These are phyloP conservation scores for Poliocrania exsul DNA, from an alignment of 2,797 vertebrate genomes.

Conservation along the genomic window DNA sequence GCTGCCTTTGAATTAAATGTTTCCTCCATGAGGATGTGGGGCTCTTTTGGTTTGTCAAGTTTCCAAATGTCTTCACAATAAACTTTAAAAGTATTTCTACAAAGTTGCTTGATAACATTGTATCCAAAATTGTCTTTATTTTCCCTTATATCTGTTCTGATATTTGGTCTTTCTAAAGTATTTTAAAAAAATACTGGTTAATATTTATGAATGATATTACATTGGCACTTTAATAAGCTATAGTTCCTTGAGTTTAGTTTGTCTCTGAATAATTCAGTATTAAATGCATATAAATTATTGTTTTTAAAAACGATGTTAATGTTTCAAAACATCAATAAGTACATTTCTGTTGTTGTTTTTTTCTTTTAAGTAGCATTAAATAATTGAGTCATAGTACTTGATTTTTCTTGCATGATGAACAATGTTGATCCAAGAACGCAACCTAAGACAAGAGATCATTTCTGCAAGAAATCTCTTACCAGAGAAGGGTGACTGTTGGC, in stretches of 20 bases:
- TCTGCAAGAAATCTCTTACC: background rate
- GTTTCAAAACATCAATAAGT: background rate
- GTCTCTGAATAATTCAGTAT: background rate
- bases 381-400: background rate
- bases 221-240: background rate
- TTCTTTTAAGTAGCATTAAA: background rate
- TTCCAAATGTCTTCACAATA: background rate
- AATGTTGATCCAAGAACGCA: background rate
- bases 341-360: fast-evolving
- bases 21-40: background rate
- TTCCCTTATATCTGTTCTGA: background rate
- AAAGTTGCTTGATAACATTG: background rate
- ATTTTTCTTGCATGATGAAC: background rate
- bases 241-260: background rate
- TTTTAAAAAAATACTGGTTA: background rate
- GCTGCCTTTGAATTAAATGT: background rate
- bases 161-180: background rate
- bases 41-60: background rate
- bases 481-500: background rate
- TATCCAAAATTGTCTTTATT: background rate
- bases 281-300: background rate
- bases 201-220: background rate
- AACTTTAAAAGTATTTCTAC: background rate
- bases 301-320: fast-evolving
- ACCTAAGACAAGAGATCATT: background rate